Conservation (phyloP, 2,113 vertebrate species). For the Stercorarius parasiticus region DNA sequence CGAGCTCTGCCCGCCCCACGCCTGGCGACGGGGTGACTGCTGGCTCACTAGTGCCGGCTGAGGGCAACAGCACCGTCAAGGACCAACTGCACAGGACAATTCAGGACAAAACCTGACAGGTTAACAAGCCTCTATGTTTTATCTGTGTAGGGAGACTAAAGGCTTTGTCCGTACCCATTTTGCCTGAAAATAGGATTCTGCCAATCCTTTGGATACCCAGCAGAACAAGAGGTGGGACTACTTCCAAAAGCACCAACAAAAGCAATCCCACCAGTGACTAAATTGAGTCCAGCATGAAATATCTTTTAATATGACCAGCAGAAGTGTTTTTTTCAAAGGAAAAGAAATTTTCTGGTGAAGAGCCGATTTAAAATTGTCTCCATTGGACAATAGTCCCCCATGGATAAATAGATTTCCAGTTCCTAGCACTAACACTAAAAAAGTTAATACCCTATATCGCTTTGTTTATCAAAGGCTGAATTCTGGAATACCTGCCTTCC, state of each 20-base stretch:
- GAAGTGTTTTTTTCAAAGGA: not conserved
- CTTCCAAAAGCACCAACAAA: not conserved
- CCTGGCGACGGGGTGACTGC: not conserved
- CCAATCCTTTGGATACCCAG: not conserved
- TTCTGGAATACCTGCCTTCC: not conserved
- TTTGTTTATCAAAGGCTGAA: not conserved
- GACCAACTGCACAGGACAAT: not conserved
- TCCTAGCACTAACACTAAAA: not conserved
- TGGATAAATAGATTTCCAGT: not conserved
- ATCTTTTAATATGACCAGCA: not conserved
- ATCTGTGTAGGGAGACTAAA: not conserved
- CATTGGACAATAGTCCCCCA: too few relatives aligned
- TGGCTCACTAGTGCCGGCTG: not conserved
- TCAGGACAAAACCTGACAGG: not conserved
- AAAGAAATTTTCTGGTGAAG: not conserved
- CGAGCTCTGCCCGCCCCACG: not conserved
- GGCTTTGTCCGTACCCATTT: not conserved
- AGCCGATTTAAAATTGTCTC: not conserved
- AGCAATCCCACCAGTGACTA: not conserved
- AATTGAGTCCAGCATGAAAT: not conserved
- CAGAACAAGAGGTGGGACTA: not conserved
- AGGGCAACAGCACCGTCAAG: not conserved
- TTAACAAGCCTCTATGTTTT: not conserved
- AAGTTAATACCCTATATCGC: not conserved
- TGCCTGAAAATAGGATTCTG: not conserved